Base-by-base conservation (phyloP, 2,113 vertebrate genomes). In the Mesitornis unicolor region DNA sequence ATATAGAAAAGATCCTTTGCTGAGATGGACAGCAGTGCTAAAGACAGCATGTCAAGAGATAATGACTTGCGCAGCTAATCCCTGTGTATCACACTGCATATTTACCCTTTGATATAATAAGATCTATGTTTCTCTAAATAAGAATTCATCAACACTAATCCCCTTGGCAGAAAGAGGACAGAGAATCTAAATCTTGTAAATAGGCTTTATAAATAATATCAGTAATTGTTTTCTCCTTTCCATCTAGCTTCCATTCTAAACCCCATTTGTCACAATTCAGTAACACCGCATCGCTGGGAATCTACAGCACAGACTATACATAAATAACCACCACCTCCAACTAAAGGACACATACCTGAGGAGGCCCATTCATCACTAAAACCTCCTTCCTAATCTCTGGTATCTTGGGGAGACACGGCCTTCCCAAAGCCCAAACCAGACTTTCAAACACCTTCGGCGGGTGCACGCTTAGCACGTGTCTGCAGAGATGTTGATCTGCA, bases 101-200 rank as follows among this genome's bases (percentile, higher is more conserved):
- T 96, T 90, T 93, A 90, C 60, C 13, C 51, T 68, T 85, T 77
- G 63, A 76, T 83, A 51, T 42, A 96, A 24, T 40, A 95, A 81
- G 56, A 88, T 79, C 71, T 28, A 22, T 33, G 21, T 86, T 90
- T 91, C 68, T 80, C 68, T 92, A 88, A 89, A 80, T 57, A 93
- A 84, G 51, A 90, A 92, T 91, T 93, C 86, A 89, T 94, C 88
- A 90, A 48, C n/a, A n/a, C 24, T 87, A 90, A 48, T 86, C 93
- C 48, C 31, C 57, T 43, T 87, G 93, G 80, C 83, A 96, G 86
- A 94, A 97, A 90, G 54, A 84, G 83, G 80, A 74, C 74, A 92
- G 42, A 90, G 42, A 87, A 90, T 22, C 26, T 63, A 69, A 69
- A 73, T 88, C 70, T 63, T 79, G 13, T 69, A 69, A 95, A 77